Conservation (phyloP, 2,797 vertebrate genomes). For the Chiroxiphia lanceolata region DNA sequence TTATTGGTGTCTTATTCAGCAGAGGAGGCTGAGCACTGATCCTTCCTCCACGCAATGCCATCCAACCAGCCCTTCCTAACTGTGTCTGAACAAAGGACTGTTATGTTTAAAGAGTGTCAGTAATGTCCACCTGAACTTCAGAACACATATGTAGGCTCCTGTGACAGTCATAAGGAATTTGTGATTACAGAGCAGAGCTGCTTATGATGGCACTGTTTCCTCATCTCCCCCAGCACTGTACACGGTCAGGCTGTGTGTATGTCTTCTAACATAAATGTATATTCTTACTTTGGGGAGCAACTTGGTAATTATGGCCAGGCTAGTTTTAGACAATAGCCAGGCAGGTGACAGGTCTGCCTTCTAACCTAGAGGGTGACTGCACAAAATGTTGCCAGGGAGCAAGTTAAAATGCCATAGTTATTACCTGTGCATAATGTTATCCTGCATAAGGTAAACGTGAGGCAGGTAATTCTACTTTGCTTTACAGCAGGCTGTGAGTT, state of each 20-base stretch:
- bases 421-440: not conserved
- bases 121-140: not conserved
- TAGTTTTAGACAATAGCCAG: not conserved
- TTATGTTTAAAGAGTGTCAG: not conserved
- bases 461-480: not conserved
- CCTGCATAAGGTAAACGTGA: not conserved
- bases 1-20: not conserved
- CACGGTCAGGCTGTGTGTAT: not conserved
- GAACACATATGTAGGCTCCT: not conserved
- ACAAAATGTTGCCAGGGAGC: not conserved
- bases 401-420: not conserved
- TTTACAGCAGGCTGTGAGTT: not conserved
- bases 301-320: accelerated
- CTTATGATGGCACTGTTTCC: not conserved
- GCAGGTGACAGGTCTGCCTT: not conserved
- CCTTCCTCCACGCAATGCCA: not conserved
- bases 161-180: not conserved
- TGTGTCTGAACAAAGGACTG: not conserved
- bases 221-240: not conserved
- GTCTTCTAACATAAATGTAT: not conserved
- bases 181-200: not conserved
- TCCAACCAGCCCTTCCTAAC: no score
- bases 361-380: not conserved
- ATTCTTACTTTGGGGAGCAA: not conserved
- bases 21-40: not conserved